These are phyloP conservation scores for Cheilosia scutellata DNA, from an alignment of 2,888 invertebrate genomes.

Conservation along the genomic window DNA sequence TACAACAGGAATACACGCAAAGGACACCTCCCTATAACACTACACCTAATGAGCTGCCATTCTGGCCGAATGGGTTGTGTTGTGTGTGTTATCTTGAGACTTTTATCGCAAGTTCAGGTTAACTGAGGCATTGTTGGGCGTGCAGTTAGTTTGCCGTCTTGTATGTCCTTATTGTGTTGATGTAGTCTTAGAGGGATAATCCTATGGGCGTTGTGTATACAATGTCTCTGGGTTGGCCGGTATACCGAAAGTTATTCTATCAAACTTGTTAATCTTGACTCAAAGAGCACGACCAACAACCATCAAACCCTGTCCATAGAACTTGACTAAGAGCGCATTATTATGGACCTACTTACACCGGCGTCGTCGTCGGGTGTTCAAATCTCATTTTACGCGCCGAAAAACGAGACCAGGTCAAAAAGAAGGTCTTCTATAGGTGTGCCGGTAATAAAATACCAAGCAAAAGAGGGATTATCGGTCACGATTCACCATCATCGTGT, in stretches of 20 bases:
- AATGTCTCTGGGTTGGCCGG: conserved; percentile 1
- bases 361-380: conserved; percentile 1
- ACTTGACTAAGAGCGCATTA: conserved; percentile 13
- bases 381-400: conserved; percentile 43
- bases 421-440: conserved; percentile 42
- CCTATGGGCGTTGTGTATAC: conserved; percentile 33
- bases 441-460: conserved; percentile 36
- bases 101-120: conserved; percentile 58
- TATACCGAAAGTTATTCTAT: conserved; percentile 33
- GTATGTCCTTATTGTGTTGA: conserved; percentile 35
- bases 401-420: conserved; percentile 38
- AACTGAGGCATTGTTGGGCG: conserved; percentile 53
- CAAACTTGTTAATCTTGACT: conserved; percentile 61
- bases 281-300: conserved; percentile 15
- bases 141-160: conserved; percentile 19
- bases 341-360: conserved; percentile 23
- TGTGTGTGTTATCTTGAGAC: conserved; percentile 48
- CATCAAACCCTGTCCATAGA: not conserved
- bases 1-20: not conserved
- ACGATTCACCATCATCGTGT: conserved; percentile 36
- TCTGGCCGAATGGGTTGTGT: conserved; percentile 34
- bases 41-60: conserved; percentile 57
- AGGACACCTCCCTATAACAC: conserved; percentile 32
- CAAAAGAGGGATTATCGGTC: conserved; percentile 31
- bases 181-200: conserved; percentile 53